Evolutionary conservation across 2,113 vertebrate species (phyloP).

Genomic region (Gopherus flavomarginatus): DNA sequence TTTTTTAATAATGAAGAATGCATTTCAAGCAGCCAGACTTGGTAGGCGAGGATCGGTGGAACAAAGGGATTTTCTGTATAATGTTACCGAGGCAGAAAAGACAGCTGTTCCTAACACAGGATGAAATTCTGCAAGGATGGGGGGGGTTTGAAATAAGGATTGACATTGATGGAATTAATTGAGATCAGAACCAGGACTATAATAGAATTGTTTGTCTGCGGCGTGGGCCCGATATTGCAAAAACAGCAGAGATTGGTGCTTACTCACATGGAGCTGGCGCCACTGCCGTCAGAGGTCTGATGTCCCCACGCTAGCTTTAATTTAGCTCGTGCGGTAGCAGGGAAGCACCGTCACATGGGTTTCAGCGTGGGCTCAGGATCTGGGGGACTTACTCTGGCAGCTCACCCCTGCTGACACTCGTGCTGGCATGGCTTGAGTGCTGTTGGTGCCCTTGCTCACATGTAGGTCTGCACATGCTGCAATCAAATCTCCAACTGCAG

Average conservation of each 20-base stretch:
- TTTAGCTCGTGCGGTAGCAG: background rate
- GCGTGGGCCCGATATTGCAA: rapidly evolving
- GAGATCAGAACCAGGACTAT: rapidly evolving
- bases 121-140: background rate
- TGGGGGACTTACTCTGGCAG: background rate
- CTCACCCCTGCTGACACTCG: background rate
- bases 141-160: background rate
- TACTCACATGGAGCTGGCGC: background rate
- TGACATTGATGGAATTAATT: background rate
- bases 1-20: background rate
- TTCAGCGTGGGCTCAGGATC: background rate
- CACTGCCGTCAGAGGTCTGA: background rate
- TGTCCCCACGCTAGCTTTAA: background rate
- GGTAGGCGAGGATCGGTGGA: background rate
- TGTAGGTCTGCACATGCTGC: no score
- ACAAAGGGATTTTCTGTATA: background rate
- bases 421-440: background rate
- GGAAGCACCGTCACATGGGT: background rate
- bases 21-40: background rate
- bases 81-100: background rate
- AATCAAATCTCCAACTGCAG: no score
- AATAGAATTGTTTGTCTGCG: rapidly evolving
- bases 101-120: background rate
- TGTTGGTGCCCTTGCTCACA: no score
- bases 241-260: background rate